A percentile compares a stretch with the other conserved stretches of the same genome.
These are phyloP conservation scores for Heliconius melpomene DNA, from an alignment of 1,140 invertebrate species.

Conservation along the genomic window DNA sequence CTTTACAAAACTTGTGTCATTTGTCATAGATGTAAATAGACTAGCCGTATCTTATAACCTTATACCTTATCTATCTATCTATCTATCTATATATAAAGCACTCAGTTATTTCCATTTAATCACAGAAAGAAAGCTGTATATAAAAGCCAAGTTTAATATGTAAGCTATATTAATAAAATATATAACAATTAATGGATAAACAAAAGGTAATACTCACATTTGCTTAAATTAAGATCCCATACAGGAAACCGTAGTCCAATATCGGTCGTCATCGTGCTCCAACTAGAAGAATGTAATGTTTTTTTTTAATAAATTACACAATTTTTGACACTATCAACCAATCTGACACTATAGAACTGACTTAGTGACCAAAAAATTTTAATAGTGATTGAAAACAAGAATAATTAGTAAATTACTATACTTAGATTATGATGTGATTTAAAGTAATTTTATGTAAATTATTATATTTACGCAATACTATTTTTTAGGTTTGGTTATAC, in stretches of 20 bases:
- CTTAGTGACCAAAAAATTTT: not conserved
- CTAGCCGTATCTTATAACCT: not conserved
- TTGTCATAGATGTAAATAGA: not conserved
- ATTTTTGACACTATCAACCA: not conserved
- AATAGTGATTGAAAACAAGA: not conserved
- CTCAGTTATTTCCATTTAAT: no score
- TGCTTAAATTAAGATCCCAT: conserved; percentile 33
- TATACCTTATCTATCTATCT: no score
- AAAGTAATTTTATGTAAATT: not conserved
- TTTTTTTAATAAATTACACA: not conserved
- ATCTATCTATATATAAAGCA: no score
- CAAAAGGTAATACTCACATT: conserved; percentile 32
- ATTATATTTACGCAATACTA: not conserved
- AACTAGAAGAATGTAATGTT: not conserved
- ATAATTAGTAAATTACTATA: not conserved
- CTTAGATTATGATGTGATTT: not conserved
- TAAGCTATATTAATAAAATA: no score
- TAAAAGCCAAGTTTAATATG: no score
- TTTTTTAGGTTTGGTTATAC: not conserved
- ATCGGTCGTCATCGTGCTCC: conserved; percentile 24
- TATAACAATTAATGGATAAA: not conserved
- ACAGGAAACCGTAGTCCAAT: conserved; percentile 29
- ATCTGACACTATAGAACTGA: not conserved
- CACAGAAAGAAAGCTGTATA: no score
- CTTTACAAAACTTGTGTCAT: not conserved